Conservation (phyloP, 2,888 invertebrate genomes). For the Sylvicola cinctus region DNA sequence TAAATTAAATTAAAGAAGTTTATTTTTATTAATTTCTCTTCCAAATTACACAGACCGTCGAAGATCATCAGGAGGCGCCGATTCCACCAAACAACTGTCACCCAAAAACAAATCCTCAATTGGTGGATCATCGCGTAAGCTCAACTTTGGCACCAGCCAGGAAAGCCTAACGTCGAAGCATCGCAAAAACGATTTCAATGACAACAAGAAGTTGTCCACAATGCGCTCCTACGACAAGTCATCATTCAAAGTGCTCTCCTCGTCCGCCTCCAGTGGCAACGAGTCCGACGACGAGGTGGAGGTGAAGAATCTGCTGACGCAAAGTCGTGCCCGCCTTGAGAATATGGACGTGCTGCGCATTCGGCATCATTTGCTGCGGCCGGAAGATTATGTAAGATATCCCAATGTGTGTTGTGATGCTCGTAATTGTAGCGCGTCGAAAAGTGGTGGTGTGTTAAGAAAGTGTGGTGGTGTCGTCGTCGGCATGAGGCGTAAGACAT, state of each 20-base stretch:
- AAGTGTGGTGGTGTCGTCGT: too few relatives aligned
- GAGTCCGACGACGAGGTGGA: slow-evolving; percentile 24
- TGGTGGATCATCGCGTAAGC: slow-evolving; percentile 14
- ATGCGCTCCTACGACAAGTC: slow-evolving; percentile 23
- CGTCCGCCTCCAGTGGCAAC: slow-evolving; percentile 22
- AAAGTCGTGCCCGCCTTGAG: slow-evolving; percentile 21
- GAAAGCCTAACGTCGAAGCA: background rate
- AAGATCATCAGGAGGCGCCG: background rate
- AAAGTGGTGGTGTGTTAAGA: background rate
- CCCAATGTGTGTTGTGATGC: too few relatives aligned
- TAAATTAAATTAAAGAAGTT: too few relatives aligned
- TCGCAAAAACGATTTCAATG: slow-evolving; percentile 14
- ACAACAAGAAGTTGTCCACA: slow-evolving; percentile 12
- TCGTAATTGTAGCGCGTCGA: background rate
- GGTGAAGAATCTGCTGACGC: slow-evolving; percentile 20
- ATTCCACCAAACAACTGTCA: slow-evolving; percentile 5
- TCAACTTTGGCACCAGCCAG: slow-evolving; percentile 1
- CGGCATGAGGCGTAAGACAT: too few relatives aligned
- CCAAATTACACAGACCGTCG: background rate
- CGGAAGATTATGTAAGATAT: slow-evolving; percentile 25
- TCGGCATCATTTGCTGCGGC: slow-evolving; percentile 23
- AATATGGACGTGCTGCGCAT: slow-evolving; percentile 23
- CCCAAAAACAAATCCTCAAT: slow-evolving; percentile 13
- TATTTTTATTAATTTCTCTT: too few relatives aligned
- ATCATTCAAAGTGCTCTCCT: slow-evolving; percentile 17